Conservation (phyloP, 2,113 vertebrate genomes). For the Cottus gobio region DNA sequence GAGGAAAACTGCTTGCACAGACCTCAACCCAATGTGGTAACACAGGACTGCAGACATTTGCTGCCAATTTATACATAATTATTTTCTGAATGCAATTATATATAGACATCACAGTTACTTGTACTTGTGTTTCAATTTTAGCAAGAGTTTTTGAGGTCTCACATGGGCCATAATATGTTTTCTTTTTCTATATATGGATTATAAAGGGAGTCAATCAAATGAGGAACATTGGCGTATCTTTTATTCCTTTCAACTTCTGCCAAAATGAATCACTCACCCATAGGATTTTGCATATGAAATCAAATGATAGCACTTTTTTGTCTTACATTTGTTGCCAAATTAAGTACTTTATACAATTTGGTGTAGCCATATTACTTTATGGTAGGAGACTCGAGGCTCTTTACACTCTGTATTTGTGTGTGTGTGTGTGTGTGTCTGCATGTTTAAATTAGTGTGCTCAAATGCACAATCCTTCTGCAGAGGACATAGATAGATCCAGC, state of each 20-base stretch:
- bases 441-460: conserved; percentile 32
- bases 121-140: conserved; percentile 67
- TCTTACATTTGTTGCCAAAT: conserved; percentile 62
- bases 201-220: conserved; percentile 64
- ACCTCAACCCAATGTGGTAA: conserved; percentile 80
- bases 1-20: conserved; percentile 78
- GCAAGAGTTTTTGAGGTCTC: conserved; percentile 59
- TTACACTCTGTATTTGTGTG: conserved; percentile 21
- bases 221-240: conserved; percentile 53
- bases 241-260: conserved; percentile 54
- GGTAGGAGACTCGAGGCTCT: conserved; percentile 13
- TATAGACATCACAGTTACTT: conserved; percentile 66
- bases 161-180: conserved; percentile 35
- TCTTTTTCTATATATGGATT: conserved; percentile 57
- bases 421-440: conserved; percentile 9
- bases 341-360: conserved; percentile 29
- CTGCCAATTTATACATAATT: conserved; percentile 79
- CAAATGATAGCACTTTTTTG: conserved; percentile 35
- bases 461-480: conserved; percentile 32
- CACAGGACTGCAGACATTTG: conserved; percentile 83
- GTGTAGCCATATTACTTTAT: conserved; percentile 24
- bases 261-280: conserved; percentile 41
- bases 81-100: conserved; percentile 80
- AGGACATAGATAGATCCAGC: conserved; percentile 9
- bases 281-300: conserved; percentile 31